Base-by-base conservation (phyloP, 2,797 vertebrate genomes). In the Melanitta fusca region DNA sequence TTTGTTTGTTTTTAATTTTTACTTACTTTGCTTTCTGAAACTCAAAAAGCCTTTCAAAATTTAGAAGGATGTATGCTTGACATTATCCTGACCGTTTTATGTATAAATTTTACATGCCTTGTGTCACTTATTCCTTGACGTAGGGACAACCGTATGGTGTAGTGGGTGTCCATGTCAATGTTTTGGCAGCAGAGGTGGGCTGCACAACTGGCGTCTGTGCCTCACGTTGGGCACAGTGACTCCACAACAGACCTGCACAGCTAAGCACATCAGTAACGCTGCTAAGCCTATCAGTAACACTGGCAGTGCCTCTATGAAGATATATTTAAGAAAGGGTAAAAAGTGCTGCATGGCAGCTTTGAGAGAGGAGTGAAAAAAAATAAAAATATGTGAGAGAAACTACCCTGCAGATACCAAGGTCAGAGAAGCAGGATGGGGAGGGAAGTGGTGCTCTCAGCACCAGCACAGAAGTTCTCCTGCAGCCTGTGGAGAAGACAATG, bases 261-360 rank as follows among this genome's bases (percentile, higher is more conserved):
- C 49, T 51, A 51, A 51, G 49, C 49, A 49, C 47, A 49, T 49
- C 47, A 24, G 2, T 49, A 32, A 41, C 45, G 45, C 3, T 1
- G 43, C 36, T 19, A 51, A 8, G 60, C 34, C 20, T 17, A 1
- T 1, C 62, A 51, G 34, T 27, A 5, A 1, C 30, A 21, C 22
- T 4, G 28, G 73, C 1, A 0, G 54, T 1, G 0, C 17, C 17
- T 5, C 3, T 0, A 27, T 20, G 24, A 47, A 36, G 58, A 32
- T 8, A 1, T 17, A 1, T 25, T 28, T 58, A 58, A 19, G n/a
- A 68, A n/a, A 78, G 36, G 18, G 32, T 19, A 51, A 38, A n/a
- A 57, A 82, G 7, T 8, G 8, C 30, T 22, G 32, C 49, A n/a
- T 2, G 2, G 51, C 21, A 32, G 39, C 39, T 65, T 28, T 39